Evolutionary conservation across 2,888 invertebrate genomes (phyloP), one percentile per base, ranked within the genome.

Genomic region (Drosophila nr. fundita): DNA sequence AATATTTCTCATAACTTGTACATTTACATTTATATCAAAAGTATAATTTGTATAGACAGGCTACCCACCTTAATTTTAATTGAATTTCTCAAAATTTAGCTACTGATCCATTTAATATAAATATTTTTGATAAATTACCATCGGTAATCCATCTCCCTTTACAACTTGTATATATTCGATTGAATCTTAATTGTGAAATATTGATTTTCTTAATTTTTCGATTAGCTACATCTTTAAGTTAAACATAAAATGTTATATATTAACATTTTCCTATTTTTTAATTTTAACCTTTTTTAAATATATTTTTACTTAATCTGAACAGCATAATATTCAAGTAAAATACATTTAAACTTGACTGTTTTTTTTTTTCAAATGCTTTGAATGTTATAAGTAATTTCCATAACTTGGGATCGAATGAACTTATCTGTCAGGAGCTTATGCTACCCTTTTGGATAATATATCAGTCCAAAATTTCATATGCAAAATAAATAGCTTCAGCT

Each of bases 401-500:
- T 13, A 24, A 36, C 32, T 30, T 36, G 34, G n/a, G 4, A 30
- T 13, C 30, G 30, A 64, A 42, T 45, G 15, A 40, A 38, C 50
- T 54, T 54, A 59, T 62, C 59, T 77, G 53, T 42, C 18, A 27
- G 32, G 15, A 29, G 52, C 48, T 60, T 58, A 15, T 36, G 45
- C 24, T 48, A 45, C 50, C 36, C 36, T 45, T 68, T 54, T 55
- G 48, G 50, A 59, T 65, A 69, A 77, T 69, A 77, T 50, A 64
- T 77, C 77, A 70, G 63, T 52, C 40, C 49, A 66, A 74, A 77
- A 65, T 53, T 69, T 78, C 57, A 78, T 78, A 68, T 71, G 75
- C 71, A 42, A 61, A 71, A 78, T 75, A 75, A 78, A 78, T 78
- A 68, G 71, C 77, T 42, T 38, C 67, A 75, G 75, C 79, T 78